phyloP scores from a whole-genome alignment of 2,797 vertebrate genomes.

The Lacerta agilis region DNA sequence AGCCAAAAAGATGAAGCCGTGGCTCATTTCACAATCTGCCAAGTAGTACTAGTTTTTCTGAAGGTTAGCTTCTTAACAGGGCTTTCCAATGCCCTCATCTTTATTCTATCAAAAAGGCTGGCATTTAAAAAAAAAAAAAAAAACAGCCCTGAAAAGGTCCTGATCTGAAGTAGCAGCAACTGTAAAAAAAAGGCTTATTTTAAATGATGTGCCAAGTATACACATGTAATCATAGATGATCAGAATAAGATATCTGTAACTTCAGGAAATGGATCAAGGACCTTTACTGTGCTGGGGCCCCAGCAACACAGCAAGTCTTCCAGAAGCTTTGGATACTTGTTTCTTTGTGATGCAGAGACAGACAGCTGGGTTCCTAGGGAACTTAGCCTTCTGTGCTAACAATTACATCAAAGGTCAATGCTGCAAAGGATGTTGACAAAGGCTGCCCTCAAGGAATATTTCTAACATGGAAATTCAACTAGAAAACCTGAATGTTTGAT shows the following conservation, averaged over 20 bases:
- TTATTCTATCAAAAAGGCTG: slow-evolving; percentile 30
- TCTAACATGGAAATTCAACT: slow-evolving; percentile 52
- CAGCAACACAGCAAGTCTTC: slow-evolving; percentile 23
- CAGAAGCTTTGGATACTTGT: neutral
- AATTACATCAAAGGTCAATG: slow-evolving; percentile 42
- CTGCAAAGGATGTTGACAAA: slow-evolving; percentile 52
- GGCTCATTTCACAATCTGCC: slow-evolving; percentile 22
- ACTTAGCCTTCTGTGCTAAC: slow-evolving; percentile 52
- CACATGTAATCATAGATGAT: neutral
- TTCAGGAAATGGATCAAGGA: slow-evolving; percentile 15
- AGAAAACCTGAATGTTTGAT: slow-evolving; percentile 7
- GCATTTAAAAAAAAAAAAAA: neutral
- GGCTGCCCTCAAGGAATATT: slow-evolving; percentile 39
- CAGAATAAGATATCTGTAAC: slow-evolving; percentile 19
- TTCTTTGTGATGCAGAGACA: neutral
- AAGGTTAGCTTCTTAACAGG: slow-evolving; percentile 11
- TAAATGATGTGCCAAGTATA: slow-evolving; percentile 28
- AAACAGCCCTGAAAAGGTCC: neutral
- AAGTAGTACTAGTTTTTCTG: slow-evolving; percentile 25
- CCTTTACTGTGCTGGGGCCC: neutral
- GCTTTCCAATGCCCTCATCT: neutral
- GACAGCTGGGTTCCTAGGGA: slow-evolving; percentile 23
- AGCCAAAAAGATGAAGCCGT: neutral
- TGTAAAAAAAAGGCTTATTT: neutral
- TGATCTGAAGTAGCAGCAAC: slow-evolving; percentile 16